Percentiles rank a stretch among this genome's conserved stretches.
These are phyloP conservation scores for Troides aeacus DNA, from an alignment of 2,888 invertebrate genomes.

Conservation along the genomic window DNA sequence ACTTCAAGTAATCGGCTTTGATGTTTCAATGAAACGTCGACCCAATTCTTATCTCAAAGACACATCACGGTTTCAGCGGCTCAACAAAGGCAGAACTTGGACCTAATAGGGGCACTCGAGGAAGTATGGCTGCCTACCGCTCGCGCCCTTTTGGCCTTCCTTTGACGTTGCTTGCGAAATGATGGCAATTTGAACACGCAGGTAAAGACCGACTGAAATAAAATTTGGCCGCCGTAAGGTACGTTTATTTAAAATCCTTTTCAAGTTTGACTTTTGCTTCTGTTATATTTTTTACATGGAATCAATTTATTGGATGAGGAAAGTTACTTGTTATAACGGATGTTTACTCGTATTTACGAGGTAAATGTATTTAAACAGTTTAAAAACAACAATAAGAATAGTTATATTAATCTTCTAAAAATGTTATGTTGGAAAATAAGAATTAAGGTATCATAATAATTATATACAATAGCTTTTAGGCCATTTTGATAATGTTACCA, in stretches of 20 bases:
- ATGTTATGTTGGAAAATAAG: no score
- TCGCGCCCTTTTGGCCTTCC: slow-evolving; percentile 53
- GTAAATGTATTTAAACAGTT: not conserved
- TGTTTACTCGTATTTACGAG: not conserved
- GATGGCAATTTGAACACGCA: slow-evolving; percentile 67
- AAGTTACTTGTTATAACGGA: not conserved
- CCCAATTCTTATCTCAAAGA: slow-evolving; percentile 76
- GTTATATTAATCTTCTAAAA: no score
- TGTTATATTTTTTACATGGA: not conserved
- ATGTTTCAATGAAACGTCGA: slow-evolving; percentile 61
- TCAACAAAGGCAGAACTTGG: slow-evolving; percentile 69
- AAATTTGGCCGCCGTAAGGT: slow-evolving; percentile 22
- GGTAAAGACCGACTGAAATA: slow-evolving; percentile 35
- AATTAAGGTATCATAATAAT: no score
- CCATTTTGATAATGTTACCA: no score
- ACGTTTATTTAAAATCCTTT: slow-evolving; percentile 26
- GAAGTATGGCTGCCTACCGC: slow-evolving; percentile 49
- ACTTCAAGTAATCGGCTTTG: slow-evolving; percentile 49
- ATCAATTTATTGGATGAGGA: not conserved
- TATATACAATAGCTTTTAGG: no score
- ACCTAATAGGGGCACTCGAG: slow-evolving; percentile 72
- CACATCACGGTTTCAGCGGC: slow-evolving; percentile 55
- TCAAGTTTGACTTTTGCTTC: slow-evolving; percentile 2
- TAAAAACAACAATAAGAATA: no score
- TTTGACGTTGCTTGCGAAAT: slow-evolving; percentile 61